Evolutionary conservation across 2,113 vertebrate genomes (phyloP).

Genomic region (Ivindomyrus marchei): DNA sequence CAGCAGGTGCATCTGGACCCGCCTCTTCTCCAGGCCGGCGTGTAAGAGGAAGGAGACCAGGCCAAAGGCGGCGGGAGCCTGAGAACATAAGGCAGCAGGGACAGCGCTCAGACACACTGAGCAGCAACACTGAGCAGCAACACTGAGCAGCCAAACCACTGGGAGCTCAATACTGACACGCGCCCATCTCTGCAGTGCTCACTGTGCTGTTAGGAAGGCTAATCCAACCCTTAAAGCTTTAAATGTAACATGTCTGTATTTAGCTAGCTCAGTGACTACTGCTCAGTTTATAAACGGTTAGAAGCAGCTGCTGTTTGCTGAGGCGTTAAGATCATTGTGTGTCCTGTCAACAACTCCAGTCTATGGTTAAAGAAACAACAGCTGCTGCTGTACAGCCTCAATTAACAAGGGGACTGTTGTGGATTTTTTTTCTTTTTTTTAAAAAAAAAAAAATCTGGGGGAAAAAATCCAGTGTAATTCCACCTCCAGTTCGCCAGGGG

Average conservation of each 20-base stretch:
- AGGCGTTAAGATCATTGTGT: not conserved
- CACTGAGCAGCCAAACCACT: not conserved
- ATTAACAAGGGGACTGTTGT: not conserved
- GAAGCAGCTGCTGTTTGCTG: not conserved
- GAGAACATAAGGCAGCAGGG: not conserved
- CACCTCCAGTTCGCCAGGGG: not conserved
- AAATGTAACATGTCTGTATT: not conserved
- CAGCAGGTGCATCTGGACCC: constrained; percentile 64
- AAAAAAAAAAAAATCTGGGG: too few species aligned
- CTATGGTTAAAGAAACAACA: not conserved
- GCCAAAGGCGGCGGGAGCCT: constrained; percentile 69
- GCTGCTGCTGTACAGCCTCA: not conserved
- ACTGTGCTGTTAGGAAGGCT: not conserved
- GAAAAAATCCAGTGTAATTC: not conserved
- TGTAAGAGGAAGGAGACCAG: constrained; percentile 70
- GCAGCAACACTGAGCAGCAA: not conserved
- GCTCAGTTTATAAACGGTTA: not conserved
- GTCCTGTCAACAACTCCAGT: not conserved
- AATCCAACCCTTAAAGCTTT: not conserved
- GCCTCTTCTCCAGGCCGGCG: constrained; percentile 57
- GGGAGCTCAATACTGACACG: not conserved
- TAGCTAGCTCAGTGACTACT: not conserved
- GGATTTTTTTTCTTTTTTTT: too few species aligned
- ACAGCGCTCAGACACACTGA: not conserved
- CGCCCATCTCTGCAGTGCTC: not conserved